Percentiles rank a stretch among this genome's conserved stretches.
These are phyloP conservation scores for Catocala nupta DNA, from an alignment of 2,888 invertebrate genomes.

Conservation along the genomic window DNA sequence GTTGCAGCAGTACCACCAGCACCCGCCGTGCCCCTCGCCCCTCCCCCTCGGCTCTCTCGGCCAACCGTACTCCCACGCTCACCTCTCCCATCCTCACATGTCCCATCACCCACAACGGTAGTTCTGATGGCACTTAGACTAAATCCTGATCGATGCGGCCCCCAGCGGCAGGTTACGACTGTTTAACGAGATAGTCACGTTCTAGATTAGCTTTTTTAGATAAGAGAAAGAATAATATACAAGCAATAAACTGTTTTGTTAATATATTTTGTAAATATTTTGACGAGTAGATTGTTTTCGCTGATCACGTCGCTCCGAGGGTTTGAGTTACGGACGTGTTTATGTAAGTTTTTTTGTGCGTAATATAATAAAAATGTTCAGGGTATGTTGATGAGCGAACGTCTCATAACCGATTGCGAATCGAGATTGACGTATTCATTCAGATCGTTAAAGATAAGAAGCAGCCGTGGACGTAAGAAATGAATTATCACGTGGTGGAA, in stretches of 20 bases:
- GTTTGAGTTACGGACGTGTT: slow-evolving; percentile 64
- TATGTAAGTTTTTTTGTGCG: slow-evolving; percentile 61
- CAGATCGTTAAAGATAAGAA: slow-evolving; percentile 64
- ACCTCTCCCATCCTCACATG: slow-evolving; percentile 90
- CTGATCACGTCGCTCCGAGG: slow-evolving; percentile 62
- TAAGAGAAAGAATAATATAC: slow-evolving; percentile 76
- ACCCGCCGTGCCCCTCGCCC: slow-evolving; percentile 92
- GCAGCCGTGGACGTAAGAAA: slow-evolving; percentile 57
- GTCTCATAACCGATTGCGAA: slow-evolving; percentile 63
- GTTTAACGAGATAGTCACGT: slow-evolving; percentile 79
- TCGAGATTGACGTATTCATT: slow-evolving; percentile 74
- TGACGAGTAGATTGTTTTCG: slow-evolving; percentile 63
- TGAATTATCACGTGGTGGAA: slow-evolving; percentile 66
- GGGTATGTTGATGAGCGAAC: slow-evolving; percentile 51
- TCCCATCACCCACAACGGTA: slow-evolving; percentile 95
- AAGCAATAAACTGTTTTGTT: slow-evolving; percentile 75
- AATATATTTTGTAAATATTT: slow-evolving; percentile 80
- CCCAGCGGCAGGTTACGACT: slow-evolving; percentile 58
- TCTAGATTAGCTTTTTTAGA: slow-evolving; percentile 72
- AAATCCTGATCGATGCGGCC: slow-evolving; percentile 58
- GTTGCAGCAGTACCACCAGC: slow-evolving; percentile 91
- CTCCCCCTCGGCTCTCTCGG: slow-evolving; percentile 88
- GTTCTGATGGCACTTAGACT: slow-evolving; percentile 76
- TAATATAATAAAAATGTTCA: slow-evolving; percentile 58
- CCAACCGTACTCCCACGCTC: slow-evolving; percentile 85